Evolutionary conservation across 2,113 vertebrate genomes (phyloP).

Genomic region (Chascanopsetta lugubris): DNA sequence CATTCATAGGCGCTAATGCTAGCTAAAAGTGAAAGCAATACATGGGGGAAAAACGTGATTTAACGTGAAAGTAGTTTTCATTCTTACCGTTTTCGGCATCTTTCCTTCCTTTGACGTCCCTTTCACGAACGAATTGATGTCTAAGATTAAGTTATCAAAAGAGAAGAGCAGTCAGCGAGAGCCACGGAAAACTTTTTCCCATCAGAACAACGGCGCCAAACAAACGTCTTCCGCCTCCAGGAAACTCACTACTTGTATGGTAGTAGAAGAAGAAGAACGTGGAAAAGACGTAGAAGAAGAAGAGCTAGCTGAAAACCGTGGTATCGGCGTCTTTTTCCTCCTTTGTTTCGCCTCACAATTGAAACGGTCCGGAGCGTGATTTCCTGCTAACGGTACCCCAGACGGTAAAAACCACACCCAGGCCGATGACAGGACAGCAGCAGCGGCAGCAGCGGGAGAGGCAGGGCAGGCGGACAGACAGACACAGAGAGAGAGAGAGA

Average conservation of each 20-base stretch:
- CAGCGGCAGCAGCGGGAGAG: slow-evolving; percentile 14
- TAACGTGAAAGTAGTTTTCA: not conserved
- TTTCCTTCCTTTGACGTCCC: slow-evolving; percentile 52
- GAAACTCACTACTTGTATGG: slow-evolving; percentile 2
- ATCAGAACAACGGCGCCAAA: slow-evolving; percentile 78
- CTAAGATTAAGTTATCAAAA: slow-evolving; percentile 32
- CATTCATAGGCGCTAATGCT: no score
- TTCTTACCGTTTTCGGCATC: slow-evolving; percentile 84
- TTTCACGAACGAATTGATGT: not conserved
- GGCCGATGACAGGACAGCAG: slow-evolving; percentile 75
- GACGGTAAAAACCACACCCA: slow-evolving; percentile 87
- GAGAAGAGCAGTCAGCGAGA: slow-evolving; percentile 55
- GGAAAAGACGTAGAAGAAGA: not conserved
- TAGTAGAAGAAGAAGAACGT: not conserved
- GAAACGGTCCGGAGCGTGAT: slow-evolving; percentile 61
- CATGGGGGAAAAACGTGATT: no score
- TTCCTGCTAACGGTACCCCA: slow-evolving; percentile 85
- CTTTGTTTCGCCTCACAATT: slow-evolving; percentile 71
- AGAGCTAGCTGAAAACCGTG: not conserved
- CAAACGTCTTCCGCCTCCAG: slow-evolving; percentile 31
- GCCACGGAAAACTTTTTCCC: slow-evolving; percentile 75
- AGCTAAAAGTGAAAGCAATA: not conserved
- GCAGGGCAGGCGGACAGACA: no score
- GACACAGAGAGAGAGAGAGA: no score
- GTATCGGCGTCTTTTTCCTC: slow-evolving; percentile 16